Evolutionary conservation across 2,113 vertebrate genomes (phyloP).

Genomic region (Neogobius melanostomus): DNA sequence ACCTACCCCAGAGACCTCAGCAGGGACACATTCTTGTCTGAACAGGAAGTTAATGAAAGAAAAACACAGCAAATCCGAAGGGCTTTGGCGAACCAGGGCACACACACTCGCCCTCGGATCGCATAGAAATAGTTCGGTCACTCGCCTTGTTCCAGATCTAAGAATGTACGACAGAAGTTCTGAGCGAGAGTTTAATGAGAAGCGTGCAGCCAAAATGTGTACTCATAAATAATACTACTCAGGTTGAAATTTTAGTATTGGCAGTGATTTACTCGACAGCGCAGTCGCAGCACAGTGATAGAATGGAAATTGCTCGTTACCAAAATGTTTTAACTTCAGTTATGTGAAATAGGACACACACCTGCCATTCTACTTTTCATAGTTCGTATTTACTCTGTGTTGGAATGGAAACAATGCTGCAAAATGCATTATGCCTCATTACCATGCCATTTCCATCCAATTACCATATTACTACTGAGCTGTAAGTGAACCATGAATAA

Average conservation of each 20-base stretch:
- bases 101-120: conserved; percentile 16
- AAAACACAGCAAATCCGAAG: conserved; percentile 77
- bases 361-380: too few relatives aligned
- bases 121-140: conserved; percentile 32
- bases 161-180: conserved; percentile 59
- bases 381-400: too few relatives aligned
- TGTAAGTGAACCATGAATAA: too few relatives aligned
- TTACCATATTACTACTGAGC: too few relatives aligned
- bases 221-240: background rate
- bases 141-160: conserved; percentile 38
- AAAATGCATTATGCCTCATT: too few relatives aligned
- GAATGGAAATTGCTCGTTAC: too few relatives aligned
- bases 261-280: too few relatives aligned
- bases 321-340: too few relatives aligned
- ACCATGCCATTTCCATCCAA: too few relatives aligned
- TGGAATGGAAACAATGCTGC: too few relatives aligned
- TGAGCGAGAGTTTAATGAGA: conserved; percentile 46
- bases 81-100: conserved; percentile 57
- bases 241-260: background rate
- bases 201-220: background rate
- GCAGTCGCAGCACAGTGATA: too few relatives aligned
- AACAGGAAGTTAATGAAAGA: conserved; percentile 80
- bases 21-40: conserved; percentile 76
- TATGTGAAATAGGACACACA: too few relatives aligned
- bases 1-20: conserved; percentile 67